Conservation (phyloP, 35 echinoderm and acorn worm species). For the Chiridota heheva region DNA sequence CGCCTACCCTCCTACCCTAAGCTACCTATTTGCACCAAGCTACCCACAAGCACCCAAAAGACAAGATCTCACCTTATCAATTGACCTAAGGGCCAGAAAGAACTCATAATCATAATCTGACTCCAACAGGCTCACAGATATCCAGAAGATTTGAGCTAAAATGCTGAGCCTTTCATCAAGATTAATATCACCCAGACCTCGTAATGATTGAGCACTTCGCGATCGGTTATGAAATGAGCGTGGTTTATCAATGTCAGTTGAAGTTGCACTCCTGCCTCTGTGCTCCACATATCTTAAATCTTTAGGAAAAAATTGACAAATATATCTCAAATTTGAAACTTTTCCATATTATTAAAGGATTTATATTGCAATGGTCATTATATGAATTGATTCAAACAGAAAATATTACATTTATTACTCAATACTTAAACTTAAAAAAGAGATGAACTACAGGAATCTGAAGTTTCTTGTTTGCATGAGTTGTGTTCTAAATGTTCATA, state of each 20-base stretch:
- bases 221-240: conserved; percentile 58
- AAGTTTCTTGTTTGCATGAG: too few relatives aligned
- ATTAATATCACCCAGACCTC: conserved; percentile 70
- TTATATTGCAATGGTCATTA: too few relatives aligned
- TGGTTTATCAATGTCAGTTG: conserved; percentile 77
- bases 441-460: too few relatives aligned
- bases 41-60: too few relatives aligned
- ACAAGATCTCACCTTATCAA: conserved; percentile 94
- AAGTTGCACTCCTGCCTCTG: conserved; percentile 67
- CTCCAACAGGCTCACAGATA: conserved; percentile 87
- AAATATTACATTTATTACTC: too few relatives aligned
- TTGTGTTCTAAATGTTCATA: too few relatives aligned
- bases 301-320: not conserved
- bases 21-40: too few relatives aligned
- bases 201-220: conserved; percentile 70
- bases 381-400: too few relatives aligned
- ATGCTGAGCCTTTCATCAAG: conserved; percentile 79
- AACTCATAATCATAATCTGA: conserved; percentile 99
- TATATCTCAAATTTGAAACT: not conserved
- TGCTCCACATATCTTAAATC: conserved; percentile 76
- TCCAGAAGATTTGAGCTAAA: conserved; percentile 88
- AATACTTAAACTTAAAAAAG: too few relatives aligned
- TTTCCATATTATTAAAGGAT: not conserved
- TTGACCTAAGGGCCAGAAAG: conserved; percentile 69
- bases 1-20: too few relatives aligned